Conservation (phyloP, 2,888 invertebrate species). For the Drosophila lutescens region DNA sequence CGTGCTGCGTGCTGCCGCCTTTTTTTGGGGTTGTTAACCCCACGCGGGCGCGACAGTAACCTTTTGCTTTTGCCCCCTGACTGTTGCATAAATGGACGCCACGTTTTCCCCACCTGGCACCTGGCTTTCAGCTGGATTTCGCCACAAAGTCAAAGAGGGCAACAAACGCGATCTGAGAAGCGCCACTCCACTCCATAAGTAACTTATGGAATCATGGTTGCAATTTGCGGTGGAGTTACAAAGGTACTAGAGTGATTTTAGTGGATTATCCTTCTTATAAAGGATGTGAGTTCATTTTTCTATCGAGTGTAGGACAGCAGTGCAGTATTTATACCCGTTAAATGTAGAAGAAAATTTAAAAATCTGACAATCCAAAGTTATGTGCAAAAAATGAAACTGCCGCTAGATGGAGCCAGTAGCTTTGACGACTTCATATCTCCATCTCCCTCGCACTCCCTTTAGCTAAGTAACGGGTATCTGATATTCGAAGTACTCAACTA, state of each 20-base stretch:
- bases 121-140: not conserved
- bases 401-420: too few species aligned
- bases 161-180: not conserved
- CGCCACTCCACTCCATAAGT: conserved; percentile 6
- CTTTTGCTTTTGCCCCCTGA: conserved; percentile 4
- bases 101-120: not conserved
- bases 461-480: too few species aligned
- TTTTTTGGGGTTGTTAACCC: conserved; percentile 68
- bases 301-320: too few species aligned
- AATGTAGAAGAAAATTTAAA: too few species aligned
- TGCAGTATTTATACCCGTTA: too few species aligned
- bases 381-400: too few species aligned
- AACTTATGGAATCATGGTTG: conserved; percentile 1
- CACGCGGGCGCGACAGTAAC: conserved; percentile 13
- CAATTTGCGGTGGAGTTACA: not conserved
- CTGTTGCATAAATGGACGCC: conserved; percentile 55
- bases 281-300: not conserved
- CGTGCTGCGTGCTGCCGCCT: conserved; percentile 66
- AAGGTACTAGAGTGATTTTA: not conserved
- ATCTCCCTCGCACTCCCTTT: too few species aligned
- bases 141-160: conserved; percentile 15
- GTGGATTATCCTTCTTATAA: not conserved
- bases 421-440: too few species aligned
- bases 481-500: too few species aligned
- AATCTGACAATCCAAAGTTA: too few species aligned